phyloP scores from a whole-genome alignment of 2,113 vertebrate species.

The Heterotis niloticus region DNA sequence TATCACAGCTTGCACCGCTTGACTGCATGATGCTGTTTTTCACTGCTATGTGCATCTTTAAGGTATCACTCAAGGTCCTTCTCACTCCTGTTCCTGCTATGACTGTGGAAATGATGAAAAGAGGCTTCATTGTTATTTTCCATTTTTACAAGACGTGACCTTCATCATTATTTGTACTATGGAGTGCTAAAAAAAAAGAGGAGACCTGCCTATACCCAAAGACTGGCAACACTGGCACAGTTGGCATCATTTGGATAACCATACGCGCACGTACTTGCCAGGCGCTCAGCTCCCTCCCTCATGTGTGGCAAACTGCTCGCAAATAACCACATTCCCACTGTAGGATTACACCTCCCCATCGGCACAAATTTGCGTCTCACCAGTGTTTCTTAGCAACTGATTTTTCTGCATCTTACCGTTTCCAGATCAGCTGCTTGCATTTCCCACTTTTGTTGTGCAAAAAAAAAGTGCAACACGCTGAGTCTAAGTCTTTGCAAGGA shows the following conservation, averaged over 20 bases:
- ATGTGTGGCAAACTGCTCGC: constrained; percentile 9
- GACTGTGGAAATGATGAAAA: neutral
- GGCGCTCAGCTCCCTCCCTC: neutral
- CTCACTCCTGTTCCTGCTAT: neutral
- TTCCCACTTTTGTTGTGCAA: neutral
- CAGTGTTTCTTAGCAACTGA: constrained; percentile 29
- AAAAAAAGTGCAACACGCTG: neutral
- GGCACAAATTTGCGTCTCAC: neutral
- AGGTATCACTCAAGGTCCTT: neutral
- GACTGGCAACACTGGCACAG: neutral
- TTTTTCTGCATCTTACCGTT: neutral
- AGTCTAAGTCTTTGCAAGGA: neutral
- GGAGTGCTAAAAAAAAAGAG: neutral
- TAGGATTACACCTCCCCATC: neutral
- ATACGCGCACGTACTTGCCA: neutral
- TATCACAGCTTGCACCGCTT: too few species aligned
- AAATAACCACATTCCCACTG: constrained; percentile 21
- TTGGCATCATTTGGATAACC: neutral
- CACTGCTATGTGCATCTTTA: neutral
- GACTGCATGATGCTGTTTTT: neutral
- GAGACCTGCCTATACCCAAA: neutral
- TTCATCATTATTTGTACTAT: neutral
- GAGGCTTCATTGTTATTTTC: neutral
- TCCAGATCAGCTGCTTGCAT: neutral
- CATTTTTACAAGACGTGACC: neutral